Conservation (phyloP, 2,797 vertebrate species). For the Cercopithecus mitis region DNA sequence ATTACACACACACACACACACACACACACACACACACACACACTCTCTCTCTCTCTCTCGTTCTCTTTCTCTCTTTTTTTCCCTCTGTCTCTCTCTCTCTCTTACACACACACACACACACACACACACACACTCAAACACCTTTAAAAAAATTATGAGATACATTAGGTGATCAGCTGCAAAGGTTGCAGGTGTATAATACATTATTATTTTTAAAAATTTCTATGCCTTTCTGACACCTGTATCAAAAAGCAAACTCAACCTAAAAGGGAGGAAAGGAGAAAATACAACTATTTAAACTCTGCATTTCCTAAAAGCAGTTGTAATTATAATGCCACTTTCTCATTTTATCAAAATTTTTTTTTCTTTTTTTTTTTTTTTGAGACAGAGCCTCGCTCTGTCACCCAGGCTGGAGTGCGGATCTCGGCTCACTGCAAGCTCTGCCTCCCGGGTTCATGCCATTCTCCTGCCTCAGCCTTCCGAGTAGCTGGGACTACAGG, state of each 20-base stretch:
- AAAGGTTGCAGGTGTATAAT: not conserved
- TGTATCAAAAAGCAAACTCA: not conserved
- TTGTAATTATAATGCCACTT: not conserved
- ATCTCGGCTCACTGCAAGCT: too few relatives aligned
- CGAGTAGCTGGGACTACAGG: too few relatives aligned
- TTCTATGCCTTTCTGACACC: not conserved
- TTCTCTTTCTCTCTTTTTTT: too few relatives aligned
- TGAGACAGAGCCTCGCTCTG: too few relatives aligned
- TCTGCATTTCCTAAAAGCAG: not conserved
- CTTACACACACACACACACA: too few relatives aligned
- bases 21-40: not conserved
- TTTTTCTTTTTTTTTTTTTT: not conserved
- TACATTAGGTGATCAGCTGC: not conserved
- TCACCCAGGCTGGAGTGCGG: too few relatives aligned
- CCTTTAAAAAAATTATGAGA: not conserved
- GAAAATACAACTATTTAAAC: not conserved
- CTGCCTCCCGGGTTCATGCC: too few relatives aligned
- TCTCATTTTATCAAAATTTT: not conserved
- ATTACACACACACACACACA: not conserved
- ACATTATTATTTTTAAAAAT: not conserved
- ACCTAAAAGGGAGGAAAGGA: not conserved
- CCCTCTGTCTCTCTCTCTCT: accelerated
- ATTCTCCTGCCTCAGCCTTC: too few relatives aligned
- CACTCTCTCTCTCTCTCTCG: too few relatives aligned
- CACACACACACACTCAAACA: too few relatives aligned